Base-by-base conservation (phyloP, 2,888 invertebrate genomes). In the Agriopis aurantiaria region DNA sequence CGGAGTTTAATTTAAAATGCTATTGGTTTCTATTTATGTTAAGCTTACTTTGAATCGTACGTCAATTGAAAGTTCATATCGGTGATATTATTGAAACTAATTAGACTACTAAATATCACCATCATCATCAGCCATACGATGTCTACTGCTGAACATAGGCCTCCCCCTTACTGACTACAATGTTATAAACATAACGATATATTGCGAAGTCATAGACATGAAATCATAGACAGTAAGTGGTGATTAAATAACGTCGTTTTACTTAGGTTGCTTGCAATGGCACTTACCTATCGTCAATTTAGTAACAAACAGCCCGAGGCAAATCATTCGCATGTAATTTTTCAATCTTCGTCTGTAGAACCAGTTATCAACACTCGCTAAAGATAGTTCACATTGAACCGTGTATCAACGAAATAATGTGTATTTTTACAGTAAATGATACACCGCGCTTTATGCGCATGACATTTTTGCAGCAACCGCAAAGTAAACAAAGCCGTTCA, bases 401-500 rank as follows among this genome's bases (percentile, higher is more conserved):
- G 33, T 49, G 56, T 65, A 23, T 48, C 61, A 63, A 59, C 64
- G 8, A 77, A 83, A 80, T 76, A 72, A 79, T 80, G 79, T 74
- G 56, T 78, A 77, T 75, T 78, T 74, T 77, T 76, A 74, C 74
- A 73, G 65, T 72, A 75, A 80, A 81, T 78, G 67, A 77, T 74
- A 73, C 71, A 71, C 73, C 72, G 10, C 46, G 43, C 52, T 62
- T 33, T 53, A 41, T 62, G 55, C 53, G 43, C 61, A 61, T 74
- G 76, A 80, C 81, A 78, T 76, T 76, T 72, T 74, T 69, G 60
- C 71, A 14, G 69, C 71, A 64, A 56, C 58, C 72, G 74, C 75
- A 82, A 82, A 80, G 84, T 80, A 87, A 88, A 88, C 85, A 88
- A 81, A 85, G 72, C 76, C 76, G 77, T 81, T 68, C 74, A 75